Evolutionary conservation across 2,888 invertebrate genomes (phyloP).

Genomic region (Hypselothyrea guttata): DNA sequence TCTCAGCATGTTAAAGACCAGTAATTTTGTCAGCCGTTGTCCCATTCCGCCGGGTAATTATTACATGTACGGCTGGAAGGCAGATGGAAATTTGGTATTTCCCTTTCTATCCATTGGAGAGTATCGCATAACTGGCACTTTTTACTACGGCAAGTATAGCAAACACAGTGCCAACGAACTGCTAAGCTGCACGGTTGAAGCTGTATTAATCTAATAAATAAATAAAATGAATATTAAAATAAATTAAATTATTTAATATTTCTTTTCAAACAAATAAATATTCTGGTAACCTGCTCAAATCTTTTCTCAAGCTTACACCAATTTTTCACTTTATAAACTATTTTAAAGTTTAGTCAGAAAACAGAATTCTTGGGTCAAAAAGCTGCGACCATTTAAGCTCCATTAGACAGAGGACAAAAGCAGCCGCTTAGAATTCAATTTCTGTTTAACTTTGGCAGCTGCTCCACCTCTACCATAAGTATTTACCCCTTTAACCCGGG

Average conservation of each 20-base stretch:
- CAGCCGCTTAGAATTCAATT: constrained; percentile 9
- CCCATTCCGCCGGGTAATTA: constrained; percentile 1
- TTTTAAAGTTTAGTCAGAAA: constrained; percentile 17
- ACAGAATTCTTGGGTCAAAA: constrained; percentile 44
- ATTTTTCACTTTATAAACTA: constrained; percentile 23
- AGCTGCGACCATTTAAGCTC: constrained; percentile 62
- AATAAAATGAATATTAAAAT: not conserved
- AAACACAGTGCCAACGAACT: not conserved
- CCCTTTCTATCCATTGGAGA: constrained; percentile 8
- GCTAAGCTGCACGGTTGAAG: constrained; percentile 5
- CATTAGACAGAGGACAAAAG: constrained; percentile 52
- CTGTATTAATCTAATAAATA: not conserved
- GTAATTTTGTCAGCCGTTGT: constrained; percentile 5
- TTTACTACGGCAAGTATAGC: constrained; percentile 10
- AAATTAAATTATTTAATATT: not conserved
- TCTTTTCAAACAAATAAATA: not conserved
- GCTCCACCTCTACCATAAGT: constrained; percentile 13
- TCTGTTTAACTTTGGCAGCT: constrained; percentile 42
- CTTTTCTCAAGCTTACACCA: too few relatives aligned
- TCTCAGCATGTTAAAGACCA: not conserved
- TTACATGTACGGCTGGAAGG: constrained; percentile 9
- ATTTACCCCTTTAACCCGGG: constrained; percentile 2
- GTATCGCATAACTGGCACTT: not conserved
- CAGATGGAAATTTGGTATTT: constrained; percentile 5
- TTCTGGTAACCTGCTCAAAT: too few relatives aligned